A percentile compares a stretch with the other conserved stretches of the same genome.
Conservation (phyloP, 2,113 vertebrate genomes). For the Phalacrocorax pelagicus region DNA sequence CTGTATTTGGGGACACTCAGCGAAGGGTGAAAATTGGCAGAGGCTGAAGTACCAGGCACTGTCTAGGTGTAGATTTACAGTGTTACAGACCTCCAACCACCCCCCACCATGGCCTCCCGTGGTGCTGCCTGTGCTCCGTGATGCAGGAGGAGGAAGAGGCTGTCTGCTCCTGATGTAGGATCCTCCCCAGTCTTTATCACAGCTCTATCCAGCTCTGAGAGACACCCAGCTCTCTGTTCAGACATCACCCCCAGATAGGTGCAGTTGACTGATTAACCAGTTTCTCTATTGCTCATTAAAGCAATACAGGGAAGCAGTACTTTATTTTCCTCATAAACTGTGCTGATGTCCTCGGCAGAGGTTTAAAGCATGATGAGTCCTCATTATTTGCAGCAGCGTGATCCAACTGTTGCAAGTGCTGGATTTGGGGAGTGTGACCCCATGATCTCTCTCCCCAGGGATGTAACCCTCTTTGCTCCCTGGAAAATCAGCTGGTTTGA, state of each 20-base stretch:
- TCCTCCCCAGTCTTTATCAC: neutral
- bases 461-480: neutral
- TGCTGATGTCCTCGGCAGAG: neutral
- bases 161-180: neutral
- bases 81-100: neutral
- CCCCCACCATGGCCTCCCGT: neutral
- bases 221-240: neutral
- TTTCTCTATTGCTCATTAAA: neutral
- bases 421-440: neutral
- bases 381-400: neutral
- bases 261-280: neutral
- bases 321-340: neutral
- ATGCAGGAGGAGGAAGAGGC: neutral
- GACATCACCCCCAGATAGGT: neutral
- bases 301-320: neutral
- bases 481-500: neutral
- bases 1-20: neutral
- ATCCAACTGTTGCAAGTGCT: neutral
- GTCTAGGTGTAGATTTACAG: neutral
- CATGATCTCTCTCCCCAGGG: neutral
- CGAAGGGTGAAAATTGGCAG: neutral
- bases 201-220: neutral
- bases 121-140: neutral
- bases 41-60: neutral
- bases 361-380: neutral